A percentile compares a stretch with the other conserved stretches of the same genome.
phyloP scores from a whole-genome alignment of 2,113 vertebrate species.

The Gallinago media region DNA sequence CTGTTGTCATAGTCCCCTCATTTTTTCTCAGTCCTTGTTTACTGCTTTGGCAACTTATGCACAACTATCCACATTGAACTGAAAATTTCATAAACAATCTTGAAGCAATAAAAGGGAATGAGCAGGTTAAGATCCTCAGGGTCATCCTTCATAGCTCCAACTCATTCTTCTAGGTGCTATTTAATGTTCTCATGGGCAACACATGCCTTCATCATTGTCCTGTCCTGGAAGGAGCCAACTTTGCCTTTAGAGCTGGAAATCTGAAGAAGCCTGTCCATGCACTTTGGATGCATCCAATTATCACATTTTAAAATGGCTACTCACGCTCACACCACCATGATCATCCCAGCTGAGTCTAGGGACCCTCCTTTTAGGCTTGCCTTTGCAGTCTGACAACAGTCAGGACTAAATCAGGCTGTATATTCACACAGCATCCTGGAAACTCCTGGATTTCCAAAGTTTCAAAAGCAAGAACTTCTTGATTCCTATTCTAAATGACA shows the following conservation, averaged over 20 bases:
- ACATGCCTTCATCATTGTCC: not conserved
- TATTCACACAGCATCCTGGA: not conserved
- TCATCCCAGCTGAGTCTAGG: not conserved
- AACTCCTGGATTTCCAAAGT: not conserved
- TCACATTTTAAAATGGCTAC: not conserved
- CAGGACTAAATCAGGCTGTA: not conserved
- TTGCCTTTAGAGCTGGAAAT: not conserved
- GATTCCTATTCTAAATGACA: not conserved
- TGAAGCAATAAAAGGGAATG: not conserved
- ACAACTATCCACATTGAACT: not conserved
- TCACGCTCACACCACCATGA: not conserved
- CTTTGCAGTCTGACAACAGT: not conserved
- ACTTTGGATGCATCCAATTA: not conserved
- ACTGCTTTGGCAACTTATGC: not conserved
- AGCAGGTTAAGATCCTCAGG: not conserved
- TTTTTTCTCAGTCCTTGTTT: not conserved
- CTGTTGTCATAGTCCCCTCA: not conserved
- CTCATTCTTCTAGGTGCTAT: not conserved
- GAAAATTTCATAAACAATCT: not conserved
- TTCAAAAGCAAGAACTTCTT: not conserved
- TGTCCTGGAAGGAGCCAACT: not conserved
- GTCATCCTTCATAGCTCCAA: not conserved
- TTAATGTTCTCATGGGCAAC: not conserved
- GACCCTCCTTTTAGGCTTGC: not conserved
- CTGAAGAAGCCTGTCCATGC: not conserved